A percentile compares a stretch with the other conserved stretches of the same genome.
Evolutionary conservation across 2,113 vertebrate genomes (phyloP).

Genomic region (Alectura lathami): DNA sequence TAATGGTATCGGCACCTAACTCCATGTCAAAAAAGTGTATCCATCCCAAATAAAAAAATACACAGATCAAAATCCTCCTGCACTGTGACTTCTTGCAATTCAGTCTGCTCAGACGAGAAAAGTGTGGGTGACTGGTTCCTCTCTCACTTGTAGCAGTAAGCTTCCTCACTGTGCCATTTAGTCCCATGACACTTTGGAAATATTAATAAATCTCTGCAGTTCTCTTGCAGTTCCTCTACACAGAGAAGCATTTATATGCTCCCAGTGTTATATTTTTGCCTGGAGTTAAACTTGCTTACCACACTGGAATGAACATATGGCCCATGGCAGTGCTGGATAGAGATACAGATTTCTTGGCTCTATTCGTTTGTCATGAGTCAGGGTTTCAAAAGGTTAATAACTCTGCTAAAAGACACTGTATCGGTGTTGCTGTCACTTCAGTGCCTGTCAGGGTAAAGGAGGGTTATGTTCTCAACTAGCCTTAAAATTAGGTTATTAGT

Average conservation of each 20-base stretch:
- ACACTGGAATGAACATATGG: not conserved
- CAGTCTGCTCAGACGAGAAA: not conserved
- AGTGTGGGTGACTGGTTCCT: not conserved
- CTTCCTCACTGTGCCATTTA: not conserved
- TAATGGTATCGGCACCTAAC: not conserved
- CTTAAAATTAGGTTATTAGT: not conserved
- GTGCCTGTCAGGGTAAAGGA: not conserved
- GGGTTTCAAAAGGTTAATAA: constrained; percentile 5
- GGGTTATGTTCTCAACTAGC: not conserved
- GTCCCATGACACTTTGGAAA: not conserved
- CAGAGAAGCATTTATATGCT: not conserved
- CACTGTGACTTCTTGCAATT: not conserved
- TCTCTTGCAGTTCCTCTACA: not conserved
- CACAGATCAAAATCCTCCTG: not conserved
- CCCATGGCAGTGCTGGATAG: not conserved
- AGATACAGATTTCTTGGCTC: not conserved
- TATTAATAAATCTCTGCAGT: not conserved
- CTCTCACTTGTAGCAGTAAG: not conserved
- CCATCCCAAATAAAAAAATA: not conserved
- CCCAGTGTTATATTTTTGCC: not conserved
- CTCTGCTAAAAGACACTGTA: not conserved
- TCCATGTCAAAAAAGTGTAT: not conserved
- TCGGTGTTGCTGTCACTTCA: not conserved
- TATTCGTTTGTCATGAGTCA: not conserved
- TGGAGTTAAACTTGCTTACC: not conserved